These are phyloP conservation scores for Podargus strigoides DNA, from an alignment of 2,797 vertebrate genomes.

Conservation along the genomic window DNA sequence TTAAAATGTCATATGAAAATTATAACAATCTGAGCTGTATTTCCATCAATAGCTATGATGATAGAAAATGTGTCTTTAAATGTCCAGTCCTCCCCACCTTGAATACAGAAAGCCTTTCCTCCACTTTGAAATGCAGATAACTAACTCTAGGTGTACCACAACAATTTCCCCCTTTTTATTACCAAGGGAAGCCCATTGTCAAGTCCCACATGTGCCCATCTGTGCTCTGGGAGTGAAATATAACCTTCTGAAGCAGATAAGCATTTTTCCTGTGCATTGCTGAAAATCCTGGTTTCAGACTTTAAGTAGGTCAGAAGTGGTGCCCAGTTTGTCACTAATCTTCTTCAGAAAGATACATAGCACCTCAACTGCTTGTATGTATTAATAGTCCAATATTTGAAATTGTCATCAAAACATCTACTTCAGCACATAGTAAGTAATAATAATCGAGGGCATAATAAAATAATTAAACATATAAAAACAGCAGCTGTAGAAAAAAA, in stretches of 20 bases:
- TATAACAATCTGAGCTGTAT: neutral
- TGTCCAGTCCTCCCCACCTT: neutral
- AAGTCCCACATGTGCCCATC: neutral
- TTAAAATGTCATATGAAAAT: neutral
- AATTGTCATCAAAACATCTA: neutral
- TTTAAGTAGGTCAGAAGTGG: neutral
- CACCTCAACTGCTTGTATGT: neutral
- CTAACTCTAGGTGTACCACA: neutral
- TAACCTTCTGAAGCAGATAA: neutral
- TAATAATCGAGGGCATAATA: neutral
- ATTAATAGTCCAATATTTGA: neutral
- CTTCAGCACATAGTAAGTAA: neutral
- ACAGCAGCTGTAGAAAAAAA: neutral
- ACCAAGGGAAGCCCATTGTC: neutral
- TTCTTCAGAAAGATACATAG: neutral
- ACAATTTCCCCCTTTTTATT: neutral
- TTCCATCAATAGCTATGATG: neutral
- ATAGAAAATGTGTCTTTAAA: neutral
- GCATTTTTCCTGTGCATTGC: neutral
- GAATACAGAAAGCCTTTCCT: neutral
- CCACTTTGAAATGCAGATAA: neutral
- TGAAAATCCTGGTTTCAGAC: neutral
- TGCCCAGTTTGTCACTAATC: neutral
- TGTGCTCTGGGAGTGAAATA: neutral
- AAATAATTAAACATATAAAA: neutral